These are phyloP conservation scores for Phymatocera aterrima DNA, from an alignment of 2,888 invertebrate species.

Conservation along the genomic window DNA sequence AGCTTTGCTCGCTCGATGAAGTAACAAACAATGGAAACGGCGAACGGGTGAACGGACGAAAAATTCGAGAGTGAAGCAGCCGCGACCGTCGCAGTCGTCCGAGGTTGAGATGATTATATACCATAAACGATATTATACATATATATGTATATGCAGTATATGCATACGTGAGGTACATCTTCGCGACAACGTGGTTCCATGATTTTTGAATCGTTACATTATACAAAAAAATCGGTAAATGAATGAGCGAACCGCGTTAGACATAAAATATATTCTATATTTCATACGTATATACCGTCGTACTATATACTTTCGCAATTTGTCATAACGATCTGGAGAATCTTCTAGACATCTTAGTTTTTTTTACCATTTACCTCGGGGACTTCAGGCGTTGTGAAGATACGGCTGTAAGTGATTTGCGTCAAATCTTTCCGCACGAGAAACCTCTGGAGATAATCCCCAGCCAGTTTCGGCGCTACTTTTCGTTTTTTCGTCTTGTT, in stretches of 20 bases:
- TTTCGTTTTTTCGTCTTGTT: background rate
- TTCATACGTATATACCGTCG: too few species aligned
- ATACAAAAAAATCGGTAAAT: too few species aligned
- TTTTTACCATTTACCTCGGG: background rate
- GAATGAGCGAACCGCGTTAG: background rate
- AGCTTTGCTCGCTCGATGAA: slow-evolving; percentile 36
- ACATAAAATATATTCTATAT: background rate
- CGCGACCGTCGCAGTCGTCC: background rate
- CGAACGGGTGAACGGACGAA: slow-evolving; percentile 21
- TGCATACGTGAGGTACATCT: background rate
- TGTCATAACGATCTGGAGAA: background rate
- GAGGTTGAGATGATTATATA: too few species aligned
- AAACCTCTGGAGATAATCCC: slow-evolving; percentile 22
- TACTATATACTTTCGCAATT: background rate
- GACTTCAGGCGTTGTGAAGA: background rate
- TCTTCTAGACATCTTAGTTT: background rate
- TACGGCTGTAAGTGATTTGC: slow-evolving; percentile 15
- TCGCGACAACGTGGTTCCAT: too few species aligned
- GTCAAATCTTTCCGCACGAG: slow-evolving; percentile 14
- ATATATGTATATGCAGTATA: background rate
- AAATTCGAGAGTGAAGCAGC: background rate
- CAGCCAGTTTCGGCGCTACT: background rate
- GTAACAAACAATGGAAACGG: slow-evolving; percentile 22
- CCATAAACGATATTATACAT: background rate
- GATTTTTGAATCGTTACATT: background rate